Evolutionary conservation across 1,140 invertebrate genomes (phyloP).

Genomic region (Calephelis virginiensis): DNA sequence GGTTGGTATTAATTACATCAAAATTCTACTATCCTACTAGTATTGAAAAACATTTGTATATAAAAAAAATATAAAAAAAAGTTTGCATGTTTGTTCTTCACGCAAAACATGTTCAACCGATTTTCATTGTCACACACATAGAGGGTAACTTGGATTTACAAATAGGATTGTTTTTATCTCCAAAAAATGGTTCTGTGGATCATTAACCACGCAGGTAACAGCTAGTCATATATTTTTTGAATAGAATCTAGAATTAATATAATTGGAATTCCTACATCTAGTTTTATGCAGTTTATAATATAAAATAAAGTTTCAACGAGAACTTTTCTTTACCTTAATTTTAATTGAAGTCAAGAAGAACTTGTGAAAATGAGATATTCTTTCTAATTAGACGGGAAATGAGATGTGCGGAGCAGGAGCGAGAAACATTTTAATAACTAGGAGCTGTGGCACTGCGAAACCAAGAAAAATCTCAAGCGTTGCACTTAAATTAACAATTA

Average conservation of each 20-base stretch:
- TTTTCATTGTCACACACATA: too few relatives aligned
- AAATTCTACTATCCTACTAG: too few relatives aligned
- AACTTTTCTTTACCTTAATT: slow-evolving; percentile 8
- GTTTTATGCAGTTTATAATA: slow-evolving; percentile 1
- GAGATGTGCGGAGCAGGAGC: slow-evolving; percentile 9
- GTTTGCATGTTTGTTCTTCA: too few relatives aligned
- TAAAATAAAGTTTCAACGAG: slow-evolving; percentile 7
- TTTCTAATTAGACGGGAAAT: slow-evolving; percentile 21
- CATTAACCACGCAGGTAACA: too few relatives aligned
- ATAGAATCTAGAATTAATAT: neutral
- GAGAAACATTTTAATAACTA: slow-evolving; percentile 16
- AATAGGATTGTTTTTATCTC: neutral
- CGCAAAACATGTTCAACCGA: too few relatives aligned
- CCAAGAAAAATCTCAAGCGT: slow-evolving; percentile 1
- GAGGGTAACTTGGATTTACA: too few relatives aligned
- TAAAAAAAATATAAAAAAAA: too few relatives aligned
- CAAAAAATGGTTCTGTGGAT: neutral
- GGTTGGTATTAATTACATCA: too few relatives aligned
- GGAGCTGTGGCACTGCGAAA: neutral
- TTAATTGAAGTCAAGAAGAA: slow-evolving; percentile 10
- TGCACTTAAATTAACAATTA: slow-evolving; percentile 9
- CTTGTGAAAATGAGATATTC: slow-evolving; percentile 19
- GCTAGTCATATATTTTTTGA: too few relatives aligned
- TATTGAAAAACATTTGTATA: too few relatives aligned
- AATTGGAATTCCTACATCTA: neutral